phyloP scores from a whole-genome alignment of 1,140 invertebrate genomes.

The Drosophila orosa region DNA sequence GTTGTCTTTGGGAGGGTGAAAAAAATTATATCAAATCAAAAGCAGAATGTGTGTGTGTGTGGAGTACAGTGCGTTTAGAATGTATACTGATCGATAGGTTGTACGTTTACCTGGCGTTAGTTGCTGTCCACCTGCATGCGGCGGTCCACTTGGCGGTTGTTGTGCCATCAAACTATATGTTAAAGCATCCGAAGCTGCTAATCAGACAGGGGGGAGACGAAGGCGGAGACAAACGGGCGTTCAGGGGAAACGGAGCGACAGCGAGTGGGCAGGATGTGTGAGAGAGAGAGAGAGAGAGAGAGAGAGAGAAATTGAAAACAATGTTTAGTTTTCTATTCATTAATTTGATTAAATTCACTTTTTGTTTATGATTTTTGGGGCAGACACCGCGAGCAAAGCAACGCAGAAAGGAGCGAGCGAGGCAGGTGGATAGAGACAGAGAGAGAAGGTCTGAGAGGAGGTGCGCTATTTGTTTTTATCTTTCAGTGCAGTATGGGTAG shows the following conservation, averaged over 20 bases:
- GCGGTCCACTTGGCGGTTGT: conserved; percentile 81
- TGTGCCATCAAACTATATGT: conserved; percentile 84
- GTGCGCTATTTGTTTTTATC: conserved; percentile 7
- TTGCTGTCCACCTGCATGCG: conserved; percentile 82
- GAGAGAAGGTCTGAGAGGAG: not conserved
- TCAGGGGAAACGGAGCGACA: conserved; percentile 8
- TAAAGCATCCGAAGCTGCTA: conserved; percentile 84
- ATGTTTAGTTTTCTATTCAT: conserved; percentile 50
- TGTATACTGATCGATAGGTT: conserved; percentile 30
- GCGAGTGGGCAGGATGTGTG: conserved; percentile 24
- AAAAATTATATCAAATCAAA: conserved; percentile 16
- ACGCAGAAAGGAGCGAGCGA: conserved; percentile 46
- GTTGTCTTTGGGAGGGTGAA: conserved; percentile 8
- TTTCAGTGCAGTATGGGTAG: conserved; percentile 23
- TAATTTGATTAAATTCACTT: conserved; percentile 16
- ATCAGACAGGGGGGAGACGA: conserved; percentile 44
- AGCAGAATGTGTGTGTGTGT: conserved; percentile 9
- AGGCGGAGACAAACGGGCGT: conserved; percentile 12
- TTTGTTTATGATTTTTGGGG: conserved; percentile 8
- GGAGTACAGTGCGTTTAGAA: conserved; percentile 3
- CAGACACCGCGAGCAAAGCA: conserved; percentile 70
- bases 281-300: conserved; percentile 57
- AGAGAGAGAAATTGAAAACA: conserved; percentile 61
- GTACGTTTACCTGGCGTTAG: conserved; percentile 71
- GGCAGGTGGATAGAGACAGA: conserved; percentile 5